Evolutionary conservation across 2,888 invertebrate genomes (phyloP), one percentile per base, ranked within the genome.

Genomic region (Athalia cordata): DNA sequence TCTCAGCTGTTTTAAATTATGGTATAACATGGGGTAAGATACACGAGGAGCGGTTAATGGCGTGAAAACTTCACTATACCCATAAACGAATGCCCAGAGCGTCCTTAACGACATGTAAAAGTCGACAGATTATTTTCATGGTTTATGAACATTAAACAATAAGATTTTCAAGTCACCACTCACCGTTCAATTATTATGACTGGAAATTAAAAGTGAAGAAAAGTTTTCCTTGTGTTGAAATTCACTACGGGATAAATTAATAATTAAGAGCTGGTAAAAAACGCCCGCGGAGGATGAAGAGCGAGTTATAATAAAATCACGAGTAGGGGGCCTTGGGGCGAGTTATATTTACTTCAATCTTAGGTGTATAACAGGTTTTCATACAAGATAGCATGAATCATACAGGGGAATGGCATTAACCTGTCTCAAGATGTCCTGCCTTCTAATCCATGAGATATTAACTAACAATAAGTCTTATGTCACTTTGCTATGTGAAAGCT

Each of bases 391-490:
- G 8, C n/a, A 72, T 72, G 59, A 72, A 72, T 72, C 72, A 59
- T 72, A 13, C 7, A 43, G 29, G 13, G 55, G 59, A 72, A 72
- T 72, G 59, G 72, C 72, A 59, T 72, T 72, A 72, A 72, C 72
- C 59, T 59, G 72, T 59, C 72, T 13, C 72, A 13, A 59, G 72
- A 72, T 45, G 72, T 72, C 72, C 72, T 45, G 59, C 57, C 45
- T 72, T 72, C 72, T 72, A 59, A 72, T 72, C 72, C 57, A 72
- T 72, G 13, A 59, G 72, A 59, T 72, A 72, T 72, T 59, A 72
- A 72, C 72, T 47, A 59, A 72, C 72, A 72, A 72, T 72, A 59
- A 72, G 72, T 72, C 72, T 59, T 45, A 45, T 72, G 57, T 72
- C 72, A 72, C 59, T 72, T 59, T 7, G 72, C 68, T 68, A 55